These are phyloP conservation scores for Didymodactylos carnosus DNA, from an alignment of 2,888 invertebrate species.

Conservation along the genomic window DNA sequence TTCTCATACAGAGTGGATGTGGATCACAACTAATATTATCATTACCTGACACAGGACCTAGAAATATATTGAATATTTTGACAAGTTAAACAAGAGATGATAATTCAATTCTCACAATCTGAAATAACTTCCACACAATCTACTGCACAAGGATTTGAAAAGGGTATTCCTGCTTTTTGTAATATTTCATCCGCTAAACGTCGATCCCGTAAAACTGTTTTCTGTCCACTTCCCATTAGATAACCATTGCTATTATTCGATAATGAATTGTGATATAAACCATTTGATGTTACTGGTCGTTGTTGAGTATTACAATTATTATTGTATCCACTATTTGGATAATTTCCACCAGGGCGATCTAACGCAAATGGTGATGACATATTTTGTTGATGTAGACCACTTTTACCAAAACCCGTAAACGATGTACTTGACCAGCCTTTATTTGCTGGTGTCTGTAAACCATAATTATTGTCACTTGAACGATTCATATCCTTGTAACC, in stretches of 20 bases:
- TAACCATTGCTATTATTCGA: not conserved
- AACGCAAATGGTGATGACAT: no score
- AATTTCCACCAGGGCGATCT: no score
- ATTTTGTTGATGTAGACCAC: not conserved
- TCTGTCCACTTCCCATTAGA: not conserved
- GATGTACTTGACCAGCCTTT: not conserved
- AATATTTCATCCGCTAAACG: not conserved
- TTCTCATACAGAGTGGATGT: not conserved
- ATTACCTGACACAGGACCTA: not conserved
- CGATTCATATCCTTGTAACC: not conserved
- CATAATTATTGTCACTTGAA: not conserved
- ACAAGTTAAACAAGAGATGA: no score
- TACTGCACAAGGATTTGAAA: not conserved
- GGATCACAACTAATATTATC: not conserved
- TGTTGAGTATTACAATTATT: not conserved
- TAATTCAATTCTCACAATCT: no score
- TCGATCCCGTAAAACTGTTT: not conserved
- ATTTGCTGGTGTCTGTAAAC: not conserved
- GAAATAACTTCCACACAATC: not conserved
- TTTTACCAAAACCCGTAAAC: not conserved
- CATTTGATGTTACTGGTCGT: not conserved
- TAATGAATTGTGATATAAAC: not conserved
- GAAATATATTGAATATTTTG: no score
- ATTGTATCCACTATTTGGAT: no score
- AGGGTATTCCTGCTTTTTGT: not conserved